Base-by-base conservation (phyloP, 2,797 vertebrate species). In the Tarsius wallacei region DNA sequence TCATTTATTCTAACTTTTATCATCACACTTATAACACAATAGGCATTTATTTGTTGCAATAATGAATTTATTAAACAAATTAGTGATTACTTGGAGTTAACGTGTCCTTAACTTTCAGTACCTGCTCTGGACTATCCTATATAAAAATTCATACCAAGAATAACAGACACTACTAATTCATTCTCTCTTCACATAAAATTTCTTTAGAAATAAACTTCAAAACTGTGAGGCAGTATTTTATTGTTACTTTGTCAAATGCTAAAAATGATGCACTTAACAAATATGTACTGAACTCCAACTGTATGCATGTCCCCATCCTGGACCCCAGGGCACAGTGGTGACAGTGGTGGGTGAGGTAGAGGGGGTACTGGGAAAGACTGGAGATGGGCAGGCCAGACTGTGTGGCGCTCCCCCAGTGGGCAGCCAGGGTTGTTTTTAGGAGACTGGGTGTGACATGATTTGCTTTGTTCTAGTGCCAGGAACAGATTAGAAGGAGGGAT, bases 61-160 rank as follows among this genome's bases (percentile, higher is more conserved):
- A 24, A 19, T 83, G 51, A 42, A 57, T 64, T 74, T 42, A 59
- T 74, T 42, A 42, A 42, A 42, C 77, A 73, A 63, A 61, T 0
- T 49, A 68, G 16, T 66, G 31, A 70, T 70, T 70, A 84, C 61
- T 87, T 94, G n/a, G 14, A 68, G 28, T 74, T 80, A 85, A 89
- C 80, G 74, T 85, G 26, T 59, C 64, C 71, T 28, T 92, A 64
- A 71, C n/a, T 90, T 63, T 91, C 78, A 96, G 51, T 71, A 82
- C 42, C 24, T 96, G 47, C 59, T 87, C 3, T 74, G 53, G 53
- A 70, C 9, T 73, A 81, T 57, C 22, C 82, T 73, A 87, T 42
- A 51, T 55, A 80, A 66, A 77, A 86, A 33, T 73, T 51, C 51
- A 42, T 68, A 19, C 16, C 47, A 88, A 77, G 33, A 84, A 15